These are phyloP conservation scores for Eupithecia dodoneata DNA, from an alignment of 2,888 invertebrate genomes.

Conservation along the genomic window DNA sequence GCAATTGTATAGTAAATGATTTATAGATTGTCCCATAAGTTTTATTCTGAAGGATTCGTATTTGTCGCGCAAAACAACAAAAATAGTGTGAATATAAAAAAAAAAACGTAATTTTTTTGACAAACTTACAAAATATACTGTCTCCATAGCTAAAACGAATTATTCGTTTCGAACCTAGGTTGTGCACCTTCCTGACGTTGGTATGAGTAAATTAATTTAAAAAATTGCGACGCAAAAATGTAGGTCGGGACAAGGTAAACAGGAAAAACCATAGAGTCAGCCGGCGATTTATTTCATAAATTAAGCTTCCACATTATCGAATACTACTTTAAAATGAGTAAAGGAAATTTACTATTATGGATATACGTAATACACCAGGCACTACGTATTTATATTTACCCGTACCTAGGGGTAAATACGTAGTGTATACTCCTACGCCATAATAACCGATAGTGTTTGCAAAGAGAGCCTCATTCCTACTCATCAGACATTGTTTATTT, in stretches of 20 bases:
- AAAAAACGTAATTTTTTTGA: neutral
- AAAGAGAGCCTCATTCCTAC: neutral
- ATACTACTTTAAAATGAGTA: neutral
- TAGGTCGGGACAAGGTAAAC: constrained; percentile 35
- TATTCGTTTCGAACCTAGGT: neutral
- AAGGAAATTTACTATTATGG: neutral
- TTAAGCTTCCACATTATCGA: constrained; percentile 8
- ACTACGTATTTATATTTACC: too few relatives aligned
- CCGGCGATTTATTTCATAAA: constrained; percentile 19
- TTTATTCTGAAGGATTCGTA: neutral
- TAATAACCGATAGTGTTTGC: neutral
- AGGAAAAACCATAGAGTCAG: constrained; percentile 36
- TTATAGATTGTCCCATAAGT: neutral
- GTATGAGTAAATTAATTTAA: neutral
- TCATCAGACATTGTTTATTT: neutral
- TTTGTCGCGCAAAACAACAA: neutral
- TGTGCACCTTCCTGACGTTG: neutral
- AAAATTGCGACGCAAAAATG: constrained; percentile 10
- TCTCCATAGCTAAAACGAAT: neutral
- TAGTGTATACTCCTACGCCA: neutral
- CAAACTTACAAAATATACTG: neutral
- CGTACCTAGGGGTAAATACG: neutral
- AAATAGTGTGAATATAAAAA: neutral
- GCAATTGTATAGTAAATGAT: neutral
- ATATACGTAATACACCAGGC: neutral